Conservation (phyloP, 1,140 invertebrate species). For the Penaeus japonicus region DNA sequence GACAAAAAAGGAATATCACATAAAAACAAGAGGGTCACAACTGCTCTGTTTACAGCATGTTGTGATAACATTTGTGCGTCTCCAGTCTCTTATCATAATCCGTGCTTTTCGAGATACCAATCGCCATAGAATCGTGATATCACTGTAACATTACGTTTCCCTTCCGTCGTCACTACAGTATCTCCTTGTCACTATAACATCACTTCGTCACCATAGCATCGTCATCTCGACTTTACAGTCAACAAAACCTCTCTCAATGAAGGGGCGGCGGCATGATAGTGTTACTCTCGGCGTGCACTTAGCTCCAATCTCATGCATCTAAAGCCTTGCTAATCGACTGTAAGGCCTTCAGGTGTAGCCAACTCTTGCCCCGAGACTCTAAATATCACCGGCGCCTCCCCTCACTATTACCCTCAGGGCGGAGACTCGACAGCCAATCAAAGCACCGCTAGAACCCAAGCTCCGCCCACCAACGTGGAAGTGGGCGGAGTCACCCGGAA, state of each 20-base stretch:
- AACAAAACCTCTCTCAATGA: constrained; percentile 8
- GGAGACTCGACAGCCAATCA: constrained; percentile 16
- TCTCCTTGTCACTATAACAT: not conserved
- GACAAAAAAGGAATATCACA: not conserved
- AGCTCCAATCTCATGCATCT: not conserved
- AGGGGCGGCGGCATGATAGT: not conserved
- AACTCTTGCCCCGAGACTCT: constrained; percentile 28
- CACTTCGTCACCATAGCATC: not conserved
- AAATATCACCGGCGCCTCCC: constrained; percentile 34
- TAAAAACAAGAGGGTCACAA: no score
- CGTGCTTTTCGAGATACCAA: no score
- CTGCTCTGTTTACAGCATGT: no score
- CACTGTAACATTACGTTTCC: no score
- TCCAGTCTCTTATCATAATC: no score
- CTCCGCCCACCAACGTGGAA: not conserved
- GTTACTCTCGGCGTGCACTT: not conserved
- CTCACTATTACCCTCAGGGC: constrained; percentile 31
- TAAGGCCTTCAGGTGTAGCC: not conserved
- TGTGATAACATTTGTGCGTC: no score
- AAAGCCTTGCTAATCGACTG: constrained; percentile 2
- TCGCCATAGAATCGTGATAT: no score
- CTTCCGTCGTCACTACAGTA: no score
- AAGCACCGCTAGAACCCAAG: not conserved
- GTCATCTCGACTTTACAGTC: constrained; percentile 7
- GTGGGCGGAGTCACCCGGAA: not conserved